A percentile compares a stretch with the other conserved stretches of the same genome.
These are phyloP conservation scores for Bolborhynchus lineola DNA, from an alignment of 2,113 vertebrate genomes.

Conservation along the genomic window DNA sequence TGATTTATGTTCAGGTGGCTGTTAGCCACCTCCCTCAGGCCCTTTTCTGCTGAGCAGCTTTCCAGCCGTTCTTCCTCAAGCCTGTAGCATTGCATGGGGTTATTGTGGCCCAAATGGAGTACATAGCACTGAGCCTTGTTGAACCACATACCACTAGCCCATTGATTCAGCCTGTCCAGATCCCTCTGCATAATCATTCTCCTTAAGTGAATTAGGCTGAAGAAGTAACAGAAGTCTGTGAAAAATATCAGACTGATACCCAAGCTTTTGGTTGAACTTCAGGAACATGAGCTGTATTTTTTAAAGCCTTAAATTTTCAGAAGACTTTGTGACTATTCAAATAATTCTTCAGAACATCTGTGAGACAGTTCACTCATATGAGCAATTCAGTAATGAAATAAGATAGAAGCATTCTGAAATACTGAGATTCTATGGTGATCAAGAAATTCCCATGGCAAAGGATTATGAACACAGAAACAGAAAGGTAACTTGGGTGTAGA, in stretches of 20 bases:
- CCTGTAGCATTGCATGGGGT: neutral
- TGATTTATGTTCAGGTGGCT: neutral
- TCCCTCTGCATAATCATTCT: neutral
- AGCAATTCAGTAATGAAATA: neutral
- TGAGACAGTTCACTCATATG: neutral
- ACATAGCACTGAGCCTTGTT: neutral
- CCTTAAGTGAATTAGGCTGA: neutral
- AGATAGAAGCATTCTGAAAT: neutral
- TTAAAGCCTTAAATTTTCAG: neutral
- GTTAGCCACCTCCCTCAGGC: neutral
- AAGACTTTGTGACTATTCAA: neutral
- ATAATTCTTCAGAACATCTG: neutral
- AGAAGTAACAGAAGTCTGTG: neutral
- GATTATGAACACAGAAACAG: neutral
- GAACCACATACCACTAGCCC: neutral
- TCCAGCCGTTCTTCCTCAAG: neutral
- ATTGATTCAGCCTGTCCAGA: neutral
- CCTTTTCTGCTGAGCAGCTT: neutral
- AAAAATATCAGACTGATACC: neutral
- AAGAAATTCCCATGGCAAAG: neutral
- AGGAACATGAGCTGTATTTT: neutral
- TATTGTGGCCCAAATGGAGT: neutral
- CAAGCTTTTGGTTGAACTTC: neutral
- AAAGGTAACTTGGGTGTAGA: neutral
- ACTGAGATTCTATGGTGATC: neutral